These are phyloP conservation scores for Phocoena phocoena DNA, from an alignment of 2,113 vertebrate genomes.

Conservation along the genomic window DNA sequence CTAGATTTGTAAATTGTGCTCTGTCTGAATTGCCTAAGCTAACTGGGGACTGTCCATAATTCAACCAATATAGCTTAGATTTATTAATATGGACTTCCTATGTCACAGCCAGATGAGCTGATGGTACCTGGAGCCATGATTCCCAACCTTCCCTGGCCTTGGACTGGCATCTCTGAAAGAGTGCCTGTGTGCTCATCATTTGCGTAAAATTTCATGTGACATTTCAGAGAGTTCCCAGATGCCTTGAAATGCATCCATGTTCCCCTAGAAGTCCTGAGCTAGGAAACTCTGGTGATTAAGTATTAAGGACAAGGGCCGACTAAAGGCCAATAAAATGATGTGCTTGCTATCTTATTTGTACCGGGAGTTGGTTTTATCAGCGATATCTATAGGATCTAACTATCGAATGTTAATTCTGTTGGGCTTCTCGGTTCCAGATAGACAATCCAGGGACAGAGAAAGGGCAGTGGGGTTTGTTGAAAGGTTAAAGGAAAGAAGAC, in stretches of 20 bases:
- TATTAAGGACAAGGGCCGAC: conserved; percentile 14
- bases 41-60: background rate
- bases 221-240: background rate
- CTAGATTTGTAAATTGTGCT: background rate
- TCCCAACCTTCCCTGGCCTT: background rate
- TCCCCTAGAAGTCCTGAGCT: background rate
- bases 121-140: background rate
- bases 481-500: conserved; percentile 43
- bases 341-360: background rate
- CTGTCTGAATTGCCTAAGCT: background rate
- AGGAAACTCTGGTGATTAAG: conserved; percentile 51
- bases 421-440: background rate
- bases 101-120: background rate
- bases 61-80: background rate
- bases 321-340: background rate
- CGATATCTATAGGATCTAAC: background rate
- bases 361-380: background rate
- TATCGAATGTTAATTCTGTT: conserved; percentile 40
- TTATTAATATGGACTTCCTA: background rate
- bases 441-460: background rate
- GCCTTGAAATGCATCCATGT: background rate
- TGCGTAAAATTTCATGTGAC: background rate
- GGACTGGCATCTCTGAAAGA: background rate
- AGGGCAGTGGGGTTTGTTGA: background rate
- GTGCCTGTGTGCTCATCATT: background rate